Base-by-base conservation (phyloP, 2,888 invertebrate species). In the Rotaria macrura region DNA sequence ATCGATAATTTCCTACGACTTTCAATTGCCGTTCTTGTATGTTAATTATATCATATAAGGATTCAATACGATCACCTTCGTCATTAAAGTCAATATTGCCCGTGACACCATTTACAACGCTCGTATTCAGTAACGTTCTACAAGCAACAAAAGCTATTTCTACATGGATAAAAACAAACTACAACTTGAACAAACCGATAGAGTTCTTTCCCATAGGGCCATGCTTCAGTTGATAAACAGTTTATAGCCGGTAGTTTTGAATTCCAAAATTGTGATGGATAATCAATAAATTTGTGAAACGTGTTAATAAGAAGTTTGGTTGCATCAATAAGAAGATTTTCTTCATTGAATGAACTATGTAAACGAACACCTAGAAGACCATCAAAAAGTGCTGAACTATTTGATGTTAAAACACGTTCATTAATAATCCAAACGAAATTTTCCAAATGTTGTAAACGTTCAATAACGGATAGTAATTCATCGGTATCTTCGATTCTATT, bases 11-110 rank as follows among this genome's bases (percentile, higher is more conserved):
- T 49, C 86, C 86, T 43, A 86, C 54, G n/a, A 38, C 38, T 7
- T 40, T 34, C 47, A 17, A 43, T 57, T 84, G 47, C 20, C 29
- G 47, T 55, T 84, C n/a, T 34, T 84, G 34, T 34, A 86, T 25
- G 57, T 86, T 86, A 23, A 86, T 54, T 43, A 86, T 86, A 29
- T 84, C 47, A 85, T 84, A 86, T n/a, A 55, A 38, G 7, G 84
- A 84, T 54, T 84, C 79, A 34, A 86, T 38, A 74, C 84, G 29
- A 40, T 86, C 86, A 10, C 86, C 86, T 52, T 85, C 84, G 34
- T 84, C 84, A 83, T 86, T 84, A 17, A 86, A 86, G 83, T 84
- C 83, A 55, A 86, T 54, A 79, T 84, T 83, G 54, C 79, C 79
- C 5, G 79, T 79, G n/a, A n/a, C 4, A 43, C 79, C 79, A n/a